These are phyloP conservation scores for Trachymyrmex cornetzi DNA, from an alignment of 1,140 invertebrate species.

Conservation along the genomic window DNA sequence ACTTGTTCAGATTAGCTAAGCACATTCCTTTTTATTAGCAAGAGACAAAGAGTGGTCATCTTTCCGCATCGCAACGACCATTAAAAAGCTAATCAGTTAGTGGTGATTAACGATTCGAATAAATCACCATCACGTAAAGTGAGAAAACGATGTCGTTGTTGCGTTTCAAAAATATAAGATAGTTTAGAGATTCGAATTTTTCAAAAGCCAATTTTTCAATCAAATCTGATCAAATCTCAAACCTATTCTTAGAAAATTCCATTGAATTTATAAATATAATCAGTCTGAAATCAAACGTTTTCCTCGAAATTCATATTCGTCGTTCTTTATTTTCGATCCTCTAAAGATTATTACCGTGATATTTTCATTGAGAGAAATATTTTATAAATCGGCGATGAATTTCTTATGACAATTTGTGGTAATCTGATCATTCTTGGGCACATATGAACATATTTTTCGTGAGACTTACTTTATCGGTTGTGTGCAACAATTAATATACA, in stretches of 20 bases:
- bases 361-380: not conserved
- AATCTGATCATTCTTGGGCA: not conserved
- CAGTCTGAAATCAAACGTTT: not conserved
- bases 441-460: not conserved
- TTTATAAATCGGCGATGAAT: not conserved
- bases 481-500: constrained; percentile 61
- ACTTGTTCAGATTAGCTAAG: constrained; percentile 29
- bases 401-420: not conserved
- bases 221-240: not conserved
- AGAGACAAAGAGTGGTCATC: not conserved
- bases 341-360: not conserved
- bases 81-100: not conserved
- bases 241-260: not conserved
- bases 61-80: not conserved
- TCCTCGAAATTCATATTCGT: not conserved
- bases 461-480: not conserved
- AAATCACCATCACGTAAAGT: constrained; percentile 1
- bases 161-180: not conserved
- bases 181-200: not conserved
- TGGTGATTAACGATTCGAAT: constrained; percentile 31
- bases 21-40: constrained; percentile 2
- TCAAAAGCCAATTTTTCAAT: not conserved
- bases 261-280: not conserved
- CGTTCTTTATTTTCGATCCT: not conserved
- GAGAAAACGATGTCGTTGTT: not conserved